These are phyloP conservation scores for Ornithorhynchus anatinus DNA, from an alignment of 2,113 vertebrate genomes.

Conservation along the genomic window DNA sequence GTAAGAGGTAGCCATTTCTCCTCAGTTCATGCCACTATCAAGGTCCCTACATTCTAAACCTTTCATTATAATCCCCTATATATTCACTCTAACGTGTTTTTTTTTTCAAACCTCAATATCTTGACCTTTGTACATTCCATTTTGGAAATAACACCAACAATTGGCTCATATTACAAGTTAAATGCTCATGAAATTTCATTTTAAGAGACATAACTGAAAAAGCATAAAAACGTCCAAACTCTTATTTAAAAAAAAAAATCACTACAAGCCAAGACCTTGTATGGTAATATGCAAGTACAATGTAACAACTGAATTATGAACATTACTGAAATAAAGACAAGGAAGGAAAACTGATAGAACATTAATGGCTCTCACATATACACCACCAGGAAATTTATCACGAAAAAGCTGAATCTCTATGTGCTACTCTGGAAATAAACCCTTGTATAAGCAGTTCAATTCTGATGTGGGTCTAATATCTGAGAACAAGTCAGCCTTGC, in stretches of 20 bases:
- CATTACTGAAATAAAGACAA: constrained; percentile 7
- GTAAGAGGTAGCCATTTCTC: not conserved
- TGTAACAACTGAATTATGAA: constrained; percentile 33
- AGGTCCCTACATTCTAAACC: not conserved
- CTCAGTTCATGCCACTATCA: not conserved
- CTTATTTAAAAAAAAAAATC: constrained; percentile 37
- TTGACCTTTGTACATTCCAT: constrained; percentile 25
- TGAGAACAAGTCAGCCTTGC: not conserved
- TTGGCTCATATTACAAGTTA: constrained; percentile 32
- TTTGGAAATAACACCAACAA: constrained; percentile 44
- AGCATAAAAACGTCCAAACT: constrained; percentile 36
- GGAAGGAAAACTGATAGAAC: constrained; percentile 18
- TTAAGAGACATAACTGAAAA: constrained; percentile 42
- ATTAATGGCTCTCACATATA: not conserved
- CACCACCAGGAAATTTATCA: not conserved
- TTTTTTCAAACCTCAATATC: not conserved
- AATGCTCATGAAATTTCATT: constrained; percentile 49
- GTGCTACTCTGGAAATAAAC: not conserved
- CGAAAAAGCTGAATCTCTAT: not conserved
- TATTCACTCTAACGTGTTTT: not conserved
- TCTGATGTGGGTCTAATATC: constrained; percentile 9
- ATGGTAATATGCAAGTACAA: constrained; percentile 27
- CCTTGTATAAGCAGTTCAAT: not conserved
- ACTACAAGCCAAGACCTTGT: constrained; percentile 29
- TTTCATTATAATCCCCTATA: not conserved